Evolutionary conservation across 1,140 invertebrate genomes (phyloP), one percentile per base, ranked within the genome.

Genomic region (Apis cerana): DNA sequence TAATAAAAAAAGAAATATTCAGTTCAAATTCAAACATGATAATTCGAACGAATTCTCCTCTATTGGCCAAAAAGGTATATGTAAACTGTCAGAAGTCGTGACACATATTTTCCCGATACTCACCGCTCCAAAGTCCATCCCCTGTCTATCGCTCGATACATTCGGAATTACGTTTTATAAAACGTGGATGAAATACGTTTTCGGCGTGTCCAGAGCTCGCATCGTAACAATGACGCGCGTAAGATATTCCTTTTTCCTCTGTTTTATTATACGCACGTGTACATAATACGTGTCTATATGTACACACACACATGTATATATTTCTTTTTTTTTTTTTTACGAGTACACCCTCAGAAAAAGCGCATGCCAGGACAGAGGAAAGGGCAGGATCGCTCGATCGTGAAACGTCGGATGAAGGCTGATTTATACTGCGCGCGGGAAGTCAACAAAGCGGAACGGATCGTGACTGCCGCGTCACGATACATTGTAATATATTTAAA

Each of bases 371-470:
- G 11, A 11, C 33, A 17, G 54, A 67, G 33, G 33, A 64, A 50
- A 54, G 61, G 50, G 19, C 43, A 23, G 12, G 62, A 61, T 68
- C 61, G 75, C 52, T 81, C 79, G 70, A 75, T 80, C 78, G 78
- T 27, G 69, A 65, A 64, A 80, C 61, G 78, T 80, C 78, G 78
- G 70, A 74, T 74, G 70, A 74, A 80, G 15, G 48, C 50, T 80
- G 78, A 80, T 80, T 80, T 80, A 80, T 80, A 80, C 72, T 21
- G 43, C 50, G 52, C 70, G n/a, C 61, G 58, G 70, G 50, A 74
- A 80, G 78, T 74, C 78, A 80, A 80, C 78, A 80, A 74, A 72
- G 69, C 78, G 78, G 78, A 80, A 71, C 79, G 70, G 50, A 58
- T 75, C 71, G 61, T 65, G 79, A 75, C 70, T 75, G 71, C 54